A percentile compares a stretch with the other conserved stretches of the same genome.
These are phyloP conservation scores for Ephestia elutella DNA, from an alignment of 1,140 invertebrate genomes.

Conservation along the genomic window DNA sequence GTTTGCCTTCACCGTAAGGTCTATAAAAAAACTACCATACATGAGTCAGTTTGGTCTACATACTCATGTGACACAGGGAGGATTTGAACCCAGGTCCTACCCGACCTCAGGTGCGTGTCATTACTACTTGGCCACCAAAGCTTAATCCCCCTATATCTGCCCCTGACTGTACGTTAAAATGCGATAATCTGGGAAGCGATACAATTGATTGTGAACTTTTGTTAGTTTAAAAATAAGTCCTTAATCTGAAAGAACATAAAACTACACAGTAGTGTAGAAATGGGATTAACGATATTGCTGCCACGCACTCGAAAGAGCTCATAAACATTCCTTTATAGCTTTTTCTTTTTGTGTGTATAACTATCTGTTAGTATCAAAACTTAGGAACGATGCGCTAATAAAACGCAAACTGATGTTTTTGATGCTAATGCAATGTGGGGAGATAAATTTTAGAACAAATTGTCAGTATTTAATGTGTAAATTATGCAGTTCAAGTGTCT, in stretches of 20 bases:
- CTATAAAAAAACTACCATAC: too few relatives aligned
- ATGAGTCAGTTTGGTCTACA: too few relatives aligned
- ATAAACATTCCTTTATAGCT: slow-evolving; percentile 31
- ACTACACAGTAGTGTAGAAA: slow-evolving; percentile 35
- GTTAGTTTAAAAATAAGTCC: slow-evolving; percentile 13
- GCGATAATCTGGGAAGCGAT: neutral
- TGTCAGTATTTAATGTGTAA: neutral
- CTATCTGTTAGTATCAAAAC: slow-evolving; percentile 3
- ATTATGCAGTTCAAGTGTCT: neutral
- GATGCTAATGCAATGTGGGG: neutral
- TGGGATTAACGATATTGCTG: slow-evolving; percentile 44
- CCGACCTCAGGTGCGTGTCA: too few relatives aligned
- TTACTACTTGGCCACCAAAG: too few relatives aligned
- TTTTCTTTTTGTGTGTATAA: slow-evolving; percentile 21
- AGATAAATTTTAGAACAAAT: neutral
- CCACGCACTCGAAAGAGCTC: slow-evolving; percentile 30
- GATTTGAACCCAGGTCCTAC: too few relatives aligned
- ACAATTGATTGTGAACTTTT: neutral
- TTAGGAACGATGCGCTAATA: neutral
- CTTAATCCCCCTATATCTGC: too few relatives aligned
- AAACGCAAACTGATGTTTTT: slow-evolving; percentile 19
- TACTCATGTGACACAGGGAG: too few relatives aligned
- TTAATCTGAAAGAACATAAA: slow-evolving; percentile 35
- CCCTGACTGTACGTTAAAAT: too few relatives aligned
- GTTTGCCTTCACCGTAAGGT: too few relatives aligned